Evolutionary conservation across 2,113 vertebrate species (phyloP), one percentile per base, ranked within the genome.

Genomic region (Grammomys surdaster): DNA sequence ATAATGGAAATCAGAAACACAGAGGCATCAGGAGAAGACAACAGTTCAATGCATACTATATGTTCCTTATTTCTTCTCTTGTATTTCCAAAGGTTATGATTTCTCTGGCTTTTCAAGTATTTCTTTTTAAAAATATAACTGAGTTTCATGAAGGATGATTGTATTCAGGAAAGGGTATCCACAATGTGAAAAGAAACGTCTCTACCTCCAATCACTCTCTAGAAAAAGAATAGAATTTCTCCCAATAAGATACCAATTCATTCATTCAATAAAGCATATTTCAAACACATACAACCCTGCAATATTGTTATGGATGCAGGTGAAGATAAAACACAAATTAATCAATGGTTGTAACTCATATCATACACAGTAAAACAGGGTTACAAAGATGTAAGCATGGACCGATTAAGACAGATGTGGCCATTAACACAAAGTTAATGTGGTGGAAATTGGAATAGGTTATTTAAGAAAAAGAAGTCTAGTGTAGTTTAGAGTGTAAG

Each of bases 401-500:
- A 73, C 3, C 7, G 33, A 43, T 89, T n/a, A 0, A 9, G 54
- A 51, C 8, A 43, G 5, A 12, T 56, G 2, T 40, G 1, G 4
- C 20, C 0, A 36, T 60, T 17, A 72, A 16, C 17, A 40, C 31
- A 65, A 73, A 72, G 48, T 17, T 33, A 46, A 7, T 46, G 10
- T 48, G 19, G 12, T 70, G 1, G 2, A 2, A 40, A 1, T 0
- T 69, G 20, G 31, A 3, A 1, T 9, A 46, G n/a, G 8, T 17
- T 54, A 1, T 26, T 63, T 24, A n/a, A 69, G n/a, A 17, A 85
- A 73, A 2, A 43, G 5, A 76, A 72, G 13, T 10, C 2, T 3
- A 33, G 4, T 5, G 22, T 36, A 31, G 7, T 19, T 22, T 13
- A 12, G 11, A 33, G 8, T 7, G 26, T 72, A 72, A 84, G 46